Base-by-base conservation (phyloP, 2,797 vertebrate species). In the Halcyon badia region DNA sequence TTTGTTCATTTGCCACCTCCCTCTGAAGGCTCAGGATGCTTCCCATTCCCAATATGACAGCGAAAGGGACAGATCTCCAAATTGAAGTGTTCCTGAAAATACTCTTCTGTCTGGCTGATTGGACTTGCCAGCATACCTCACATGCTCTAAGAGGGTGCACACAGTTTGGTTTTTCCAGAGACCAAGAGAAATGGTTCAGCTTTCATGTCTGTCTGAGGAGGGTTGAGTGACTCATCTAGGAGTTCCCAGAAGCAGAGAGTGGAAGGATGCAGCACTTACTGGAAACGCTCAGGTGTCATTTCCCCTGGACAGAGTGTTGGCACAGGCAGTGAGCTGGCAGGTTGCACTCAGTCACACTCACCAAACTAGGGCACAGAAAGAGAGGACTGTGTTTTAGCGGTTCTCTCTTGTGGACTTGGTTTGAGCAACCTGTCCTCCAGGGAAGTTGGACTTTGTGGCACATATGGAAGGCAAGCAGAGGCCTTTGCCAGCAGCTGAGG, bases 281-380 rank as follows among this genome's bases (percentile, higher is more conserved):
- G 89, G 92, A 95, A 94, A 72, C 22, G 35, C 42, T 48, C 90
- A 96, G 89, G 94, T 94, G 90, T 94, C 64, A 72, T 85, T 95
- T 96, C 82, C 81, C 52, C 77, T 21, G 8, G 64, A 71, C 7
- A 30, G 69, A 82, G 11, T 0, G 3, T 2, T 9, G 57, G 39
- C 0, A 6, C 48, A 73, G 84, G 95, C 0, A 0, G 56, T 46
- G 9, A 80, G 51, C 64, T 83, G 87, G 64, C 31, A 79, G 56
- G 28, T 14, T 21, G 4, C 51, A 41, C 21, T 41, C 77, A n/a
- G 54, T 68, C 61, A 35, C 41, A 24, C 9, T 62, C 77, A 80
- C 17, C 37, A 41, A 73, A 82, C 12, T 18, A 56, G n/a, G 26
- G 28, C 0, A 3, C 31, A 77, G 31, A 52, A 25, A 41, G 11